Evolutionary conservation across 92 coral and sea anemone species (phyloP).

Genomic region (Muricea muricata): DNA sequence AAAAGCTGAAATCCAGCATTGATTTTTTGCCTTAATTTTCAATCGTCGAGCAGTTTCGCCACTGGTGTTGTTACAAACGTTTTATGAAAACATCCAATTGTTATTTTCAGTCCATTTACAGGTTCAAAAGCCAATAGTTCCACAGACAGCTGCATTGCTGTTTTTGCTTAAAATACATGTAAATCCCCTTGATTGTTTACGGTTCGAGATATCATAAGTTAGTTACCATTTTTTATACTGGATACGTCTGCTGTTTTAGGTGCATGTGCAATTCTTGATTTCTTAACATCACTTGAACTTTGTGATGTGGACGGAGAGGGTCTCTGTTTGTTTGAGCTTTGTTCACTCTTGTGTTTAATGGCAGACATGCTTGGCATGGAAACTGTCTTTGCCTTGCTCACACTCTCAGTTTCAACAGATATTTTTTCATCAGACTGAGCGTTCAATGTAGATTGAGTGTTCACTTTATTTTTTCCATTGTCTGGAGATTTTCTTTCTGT

Average conservation of each 20-base stretch:
- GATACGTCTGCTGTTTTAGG: constrained; percentile 6
- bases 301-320: neutral
- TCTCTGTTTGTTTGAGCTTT: neutral
- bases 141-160: too few relatives aligned
- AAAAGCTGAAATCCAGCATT: too few relatives aligned
- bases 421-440: too few relatives aligned
- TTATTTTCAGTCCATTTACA: too few relatives aligned
- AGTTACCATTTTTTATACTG: neutral
- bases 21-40: too few relatives aligned
- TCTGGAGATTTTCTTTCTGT: constrained; percentile 25
- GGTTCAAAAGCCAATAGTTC: too few relatives aligned
- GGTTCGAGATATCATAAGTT: too few relatives aligned
- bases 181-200: too few relatives aligned
- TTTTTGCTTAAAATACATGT: too few relatives aligned
- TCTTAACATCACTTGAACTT: constrained; percentile 12
- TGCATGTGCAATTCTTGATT: constrained; percentile 56
- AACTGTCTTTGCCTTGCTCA: neutral
- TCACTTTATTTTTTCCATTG: constrained; percentile 10
- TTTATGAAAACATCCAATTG: too few relatives aligned
- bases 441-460: neutral
- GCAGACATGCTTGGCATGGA: neutral
- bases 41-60: too few relatives aligned
- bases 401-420: neutral
- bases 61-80: too few relatives aligned
- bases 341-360: neutral